Percentiles rank a stretch among this genome's conserved stretches.
Conservation (phyloP, 2,797 vertebrate genomes). For the Malacoctenus gilli region DNA sequence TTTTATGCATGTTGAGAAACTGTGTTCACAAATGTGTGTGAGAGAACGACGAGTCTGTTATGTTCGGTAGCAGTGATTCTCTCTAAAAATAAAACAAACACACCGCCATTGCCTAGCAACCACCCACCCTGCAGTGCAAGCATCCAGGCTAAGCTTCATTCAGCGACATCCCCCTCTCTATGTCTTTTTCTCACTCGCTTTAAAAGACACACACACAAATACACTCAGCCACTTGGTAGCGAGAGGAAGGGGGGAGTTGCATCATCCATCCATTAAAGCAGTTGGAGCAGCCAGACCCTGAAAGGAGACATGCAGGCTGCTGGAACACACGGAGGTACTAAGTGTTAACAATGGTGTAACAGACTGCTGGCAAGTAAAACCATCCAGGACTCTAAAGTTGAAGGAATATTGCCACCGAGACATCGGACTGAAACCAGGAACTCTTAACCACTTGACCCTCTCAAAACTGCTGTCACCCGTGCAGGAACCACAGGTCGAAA, state of each 20-base stretch:
- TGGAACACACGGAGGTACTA: slow-evolving; percentile 44
- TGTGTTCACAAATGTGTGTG: slow-evolving; percentile 23
- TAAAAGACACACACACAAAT: slow-evolving; percentile 33
- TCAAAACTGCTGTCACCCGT: slow-evolving; percentile 64
- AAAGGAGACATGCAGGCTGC: slow-evolving; percentile 66
- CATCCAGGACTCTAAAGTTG: neutral
- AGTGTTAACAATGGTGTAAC: slow-evolving; percentile 27
- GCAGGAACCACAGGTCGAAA: slow-evolving; percentile 71
- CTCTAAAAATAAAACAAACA: slow-evolving; percentile 86
- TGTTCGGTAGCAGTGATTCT: slow-evolving; percentile 72
- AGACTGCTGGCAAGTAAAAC: slow-evolving; percentile 5
- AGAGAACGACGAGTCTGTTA: slow-evolving; percentile 62
- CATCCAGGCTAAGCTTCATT: slow-evolving; percentile 79
- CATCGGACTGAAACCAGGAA: slow-evolving; percentile 65
- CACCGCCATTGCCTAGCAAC: slow-evolving; percentile 77
- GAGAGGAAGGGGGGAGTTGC: slow-evolving; percentile 68
- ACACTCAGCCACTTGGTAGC: slow-evolving; percentile 37
- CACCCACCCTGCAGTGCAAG: slow-evolving; percentile 77
- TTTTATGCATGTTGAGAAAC: slow-evolving; percentile 31
- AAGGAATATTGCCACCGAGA: slow-evolving; percentile 42
- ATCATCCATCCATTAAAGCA: slow-evolving; percentile 77
- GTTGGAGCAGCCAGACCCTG: slow-evolving; percentile 62
- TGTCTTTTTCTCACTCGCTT: slow-evolving; percentile 40
- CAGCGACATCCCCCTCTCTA: slow-evolving; percentile 69
- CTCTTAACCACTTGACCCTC: slow-evolving; percentile 63